A percentile compares a stretch with the other conserved stretches of the same genome.
Evolutionary conservation across 2,113 vertebrate species (phyloP).

Genomic region (Ceratotherium simum): DNA sequence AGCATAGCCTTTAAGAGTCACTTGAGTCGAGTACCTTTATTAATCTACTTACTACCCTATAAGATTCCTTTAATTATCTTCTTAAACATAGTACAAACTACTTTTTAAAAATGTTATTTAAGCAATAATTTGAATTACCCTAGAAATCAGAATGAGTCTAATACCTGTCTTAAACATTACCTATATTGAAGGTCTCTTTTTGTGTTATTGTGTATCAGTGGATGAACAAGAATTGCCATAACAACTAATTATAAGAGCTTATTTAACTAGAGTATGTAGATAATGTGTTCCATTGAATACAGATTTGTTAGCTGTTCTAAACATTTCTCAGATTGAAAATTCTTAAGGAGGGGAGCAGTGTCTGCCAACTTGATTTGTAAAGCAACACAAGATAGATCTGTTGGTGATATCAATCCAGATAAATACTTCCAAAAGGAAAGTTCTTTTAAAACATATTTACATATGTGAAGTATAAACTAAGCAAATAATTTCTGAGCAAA

Average conservation of each 20-base stretch:
- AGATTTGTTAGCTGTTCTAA: neutral
- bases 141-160: neutral
- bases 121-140: neutral
- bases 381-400: neutral
- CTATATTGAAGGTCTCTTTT: neutral
- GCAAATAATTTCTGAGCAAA: slow-evolving; percentile 7
- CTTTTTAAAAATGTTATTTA: neutral
- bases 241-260: neutral
- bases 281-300: neutral
- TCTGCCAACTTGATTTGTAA: neutral
- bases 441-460: neutral
- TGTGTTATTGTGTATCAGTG: neutral
- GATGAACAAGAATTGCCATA: neutral
- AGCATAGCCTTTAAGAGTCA: neutral
- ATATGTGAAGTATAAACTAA: neutral
- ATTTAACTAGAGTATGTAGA: neutral
- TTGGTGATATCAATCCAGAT: neutral
- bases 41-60: neutral
- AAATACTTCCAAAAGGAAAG: neutral
- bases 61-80: neutral
- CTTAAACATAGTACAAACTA: neutral
- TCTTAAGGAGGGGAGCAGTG: neutral
- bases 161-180: neutral
- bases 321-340: neutral
- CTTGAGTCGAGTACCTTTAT: neutral